Evolutionary conservation across 2,113 vertebrate species (phyloP).

Genomic region (Strix uralensis): DNA sequence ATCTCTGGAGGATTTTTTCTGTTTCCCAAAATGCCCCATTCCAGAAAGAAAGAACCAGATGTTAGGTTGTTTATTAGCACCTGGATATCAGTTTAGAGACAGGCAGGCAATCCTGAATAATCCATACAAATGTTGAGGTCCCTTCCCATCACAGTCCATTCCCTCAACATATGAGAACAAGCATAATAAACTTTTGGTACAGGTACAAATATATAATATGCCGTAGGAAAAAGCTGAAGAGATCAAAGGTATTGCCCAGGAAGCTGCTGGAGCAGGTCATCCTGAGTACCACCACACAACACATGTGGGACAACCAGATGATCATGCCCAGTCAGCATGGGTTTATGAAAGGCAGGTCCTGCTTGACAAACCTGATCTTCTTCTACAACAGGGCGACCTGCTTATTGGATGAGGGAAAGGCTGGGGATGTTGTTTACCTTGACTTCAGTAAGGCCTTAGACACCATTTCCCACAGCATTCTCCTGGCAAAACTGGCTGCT

Average conservation of each 20-base stretch:
- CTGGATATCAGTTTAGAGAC: background rate
- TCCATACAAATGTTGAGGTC: accelerated
- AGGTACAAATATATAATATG: accelerated
- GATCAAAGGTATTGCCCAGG: background rate
- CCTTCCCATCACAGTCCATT: background rate
- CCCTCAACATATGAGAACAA: background rate
- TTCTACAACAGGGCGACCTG: too few species aligned
- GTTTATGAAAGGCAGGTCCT: too few species aligned
- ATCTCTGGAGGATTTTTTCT: background rate
- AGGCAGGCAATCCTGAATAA: background rate
- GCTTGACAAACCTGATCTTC: too few species aligned
- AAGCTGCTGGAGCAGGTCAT: too few species aligned
- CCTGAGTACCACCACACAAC: too few species aligned
- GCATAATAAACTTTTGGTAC: background rate
- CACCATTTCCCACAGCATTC: too few species aligned
- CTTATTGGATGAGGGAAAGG: too few species aligned
- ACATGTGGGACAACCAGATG: too few species aligned
- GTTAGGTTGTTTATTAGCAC: background rate
- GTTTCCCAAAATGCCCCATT: accelerated
- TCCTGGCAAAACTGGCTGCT: too few species aligned
- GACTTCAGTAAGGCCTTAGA: too few species aligned
- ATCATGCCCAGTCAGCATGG: too few species aligned
- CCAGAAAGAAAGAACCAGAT: background rate
- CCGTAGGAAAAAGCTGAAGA: background rate
- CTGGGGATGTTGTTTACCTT: too few species aligned